Conservation (phyloP, 2,797 vertebrate genomes). For the Danio tinwini region DNA sequence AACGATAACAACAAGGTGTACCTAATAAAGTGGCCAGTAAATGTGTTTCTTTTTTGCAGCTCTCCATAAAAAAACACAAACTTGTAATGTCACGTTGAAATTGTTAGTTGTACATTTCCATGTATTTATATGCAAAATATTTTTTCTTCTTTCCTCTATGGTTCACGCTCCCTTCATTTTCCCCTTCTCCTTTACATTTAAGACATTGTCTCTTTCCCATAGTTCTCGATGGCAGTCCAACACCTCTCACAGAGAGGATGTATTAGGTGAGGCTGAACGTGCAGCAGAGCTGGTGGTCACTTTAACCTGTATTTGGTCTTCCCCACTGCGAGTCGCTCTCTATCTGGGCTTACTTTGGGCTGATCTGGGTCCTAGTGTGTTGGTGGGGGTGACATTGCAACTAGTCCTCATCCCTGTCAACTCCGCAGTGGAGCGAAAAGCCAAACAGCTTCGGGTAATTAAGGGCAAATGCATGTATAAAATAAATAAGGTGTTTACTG, state of each 20-base stretch:
- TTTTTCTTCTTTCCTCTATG: conserved; percentile 21
- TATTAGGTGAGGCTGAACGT: conserved; percentile 69
- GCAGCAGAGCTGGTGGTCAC: conserved; percentile 68
- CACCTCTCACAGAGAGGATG: conserved; percentile 54
- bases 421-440: conserved; percentile 64
- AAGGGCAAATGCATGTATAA: background rate
- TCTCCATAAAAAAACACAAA: too few relatives aligned
- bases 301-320: conserved; percentile 71
- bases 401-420: conserved; percentile 70
- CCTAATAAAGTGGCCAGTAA: too few relatives aligned
- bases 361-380: conserved; percentile 68
- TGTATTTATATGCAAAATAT: background rate
- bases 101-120: too few relatives aligned
- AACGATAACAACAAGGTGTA: too few relatives aligned
- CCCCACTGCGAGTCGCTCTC: conserved; percentile 70
- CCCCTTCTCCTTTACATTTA: conserved; percentile 32
- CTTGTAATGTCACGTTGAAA: too few relatives aligned
- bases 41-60: too few relatives aligned
- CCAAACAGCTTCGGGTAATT: conserved; percentile 71
- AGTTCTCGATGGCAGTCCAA: conserved; percentile 62
- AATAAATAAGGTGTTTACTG: background rate
- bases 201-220: conserved; percentile 69
- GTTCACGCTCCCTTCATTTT: background rate
- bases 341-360: conserved; percentile 69
- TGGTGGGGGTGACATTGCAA: conserved; percentile 68